Base-by-base conservation (phyloP, 2,888 invertebrate genomes). In the Ferdinandea cuprea region DNA sequence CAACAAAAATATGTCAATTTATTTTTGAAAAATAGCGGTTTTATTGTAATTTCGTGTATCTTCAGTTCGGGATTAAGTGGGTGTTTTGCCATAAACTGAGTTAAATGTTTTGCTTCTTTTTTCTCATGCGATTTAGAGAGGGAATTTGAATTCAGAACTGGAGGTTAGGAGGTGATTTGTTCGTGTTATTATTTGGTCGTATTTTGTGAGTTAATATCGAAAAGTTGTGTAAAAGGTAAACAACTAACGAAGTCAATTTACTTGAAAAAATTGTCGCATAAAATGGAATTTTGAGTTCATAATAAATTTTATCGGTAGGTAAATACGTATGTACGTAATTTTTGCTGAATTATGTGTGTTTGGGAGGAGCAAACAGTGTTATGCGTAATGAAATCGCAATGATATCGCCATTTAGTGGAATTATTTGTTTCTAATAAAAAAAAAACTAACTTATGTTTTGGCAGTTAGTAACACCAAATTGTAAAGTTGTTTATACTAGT, bases 1-100 rank as follows among this genome's bases (percentile, higher is more conserved):
- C 76, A 76, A 79, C 79, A 83, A 81, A 85, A 85, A 85, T 80
- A 85, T 85, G 85, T 85, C 83, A 85, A 85, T 85, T 85, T 85
- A 76, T 85, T 85, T 85, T 72, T 85, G 85, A 85, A 83, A 85
- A 85, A 85, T 85, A 30, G 73, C 30, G 56, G 50, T 76, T 77
- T 66, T 66, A 76, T 76, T 81, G 32, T 65, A 58, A 65, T 65
- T 56, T 56, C 50, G 35, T 66, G 44, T 73, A 46, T 35, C 28
- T 35, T 46, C 46, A 61, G 35, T 50, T 40, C 30, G 17, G 63
- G 46, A 65, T 72, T 56, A 63, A 73, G 63, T 48, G 63, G 63
- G 46, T 63, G 73, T 44, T 65, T 35, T 37, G 48, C 28, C n/a
- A 52, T 66, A 54, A 66, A 66, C 42, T 42, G 42, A 40, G 54